A percentile compares a stretch with the other conserved stretches of the same genome.
These are phyloP conservation scores for cat (Felis catus) DNA, from an alignment of 2,113 vertebrate genomes.

Conservation along the genomic window F.catus_Fca126_mat1.0 CM031415.1:183424001-183424500, in stretches of 20 bases:
- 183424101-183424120: neutral
- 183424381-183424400: neutral
- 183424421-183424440: conserved; percentile 15
- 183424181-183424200: neutral
- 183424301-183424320: neutral
- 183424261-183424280: neutral
- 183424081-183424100: neutral
- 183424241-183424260: neutral
- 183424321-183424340: neutral
- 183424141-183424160: neutral
- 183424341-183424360: neutral
- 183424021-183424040: conserved; percentile 30
- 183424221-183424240: neutral
- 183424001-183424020: conserved; percentile 3
- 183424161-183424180: neutral
- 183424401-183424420: neutral
- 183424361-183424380: conserved; percentile 30
- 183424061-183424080: neutral
- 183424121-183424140: neutral
- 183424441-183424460: neutral
- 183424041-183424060: neutral
- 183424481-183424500: neutral
- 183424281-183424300: neutral
- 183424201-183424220: neutral
- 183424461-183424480: conserved; percentile 27